Evolutionary conservation across 2,888 invertebrate genomes (phyloP), one percentile per base, ranked within the genome.

Genomic region (Hedya salicella): DNA sequence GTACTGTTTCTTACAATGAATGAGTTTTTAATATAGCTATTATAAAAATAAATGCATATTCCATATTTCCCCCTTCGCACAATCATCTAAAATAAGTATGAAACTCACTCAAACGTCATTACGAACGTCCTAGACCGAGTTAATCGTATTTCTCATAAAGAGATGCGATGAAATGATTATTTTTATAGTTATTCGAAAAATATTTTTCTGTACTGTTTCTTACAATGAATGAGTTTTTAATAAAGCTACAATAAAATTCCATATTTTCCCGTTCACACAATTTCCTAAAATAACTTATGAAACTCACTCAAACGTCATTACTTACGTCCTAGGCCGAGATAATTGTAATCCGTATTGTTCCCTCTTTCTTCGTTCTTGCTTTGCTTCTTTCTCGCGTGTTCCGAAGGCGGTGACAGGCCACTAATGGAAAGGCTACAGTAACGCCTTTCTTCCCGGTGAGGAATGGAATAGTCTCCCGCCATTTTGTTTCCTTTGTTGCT

Each of bases 391-490:
- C 76, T 72, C 30, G 56, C 56, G 56, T 42, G 56, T 63, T 79
- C 79, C 79, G 68, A 70, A 76, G 73, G 68, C 78, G 78, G 82
- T 88, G 89, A 89, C 89, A 89, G 86, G 73, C 79, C 82, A 75
- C 88, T 89, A 90, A 90, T 90, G 90, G 89, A 89, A 88, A 84
- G 46, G 83, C 80, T 79, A 80, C 82, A 76, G 72, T 76, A 81
- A 82, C 85, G 81, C 85, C 77, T 79, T 80, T 82, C 82, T 80
- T 81, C 74, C 67, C 68, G 68, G 71, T 64, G 39, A 68, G 62
- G 60, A 84, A 87, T 87, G 83, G 83, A 82, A 85, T 78, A 76
- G 79, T 72, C 71, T 69, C 25, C 25, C 6, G 73, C 54, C 64
- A 65, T 65, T 65, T 46, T 46, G 70, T 74, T 73, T 71, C 79